These are phyloP conservation scores for Alligator mississippiensis DNA, from an alignment of 2,113 vertebrate species.

Conservation along the genomic window DNA sequence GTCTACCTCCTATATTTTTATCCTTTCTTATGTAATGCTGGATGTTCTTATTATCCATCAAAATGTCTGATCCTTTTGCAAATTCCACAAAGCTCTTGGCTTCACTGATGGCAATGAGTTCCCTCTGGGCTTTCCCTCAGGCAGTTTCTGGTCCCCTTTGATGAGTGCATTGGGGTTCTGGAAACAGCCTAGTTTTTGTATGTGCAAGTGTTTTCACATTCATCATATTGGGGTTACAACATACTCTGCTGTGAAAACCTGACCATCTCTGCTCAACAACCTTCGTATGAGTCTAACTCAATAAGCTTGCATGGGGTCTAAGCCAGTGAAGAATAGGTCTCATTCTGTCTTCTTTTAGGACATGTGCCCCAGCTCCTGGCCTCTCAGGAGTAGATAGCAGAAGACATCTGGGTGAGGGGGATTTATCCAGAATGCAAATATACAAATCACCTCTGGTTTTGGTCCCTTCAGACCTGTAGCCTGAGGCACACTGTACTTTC, in stretches of 20 bases:
- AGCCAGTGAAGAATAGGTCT: background rate
- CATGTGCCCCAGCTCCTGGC: background rate
- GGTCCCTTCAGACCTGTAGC: background rate
- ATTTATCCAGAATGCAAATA: background rate
- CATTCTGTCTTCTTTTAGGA: background rate
- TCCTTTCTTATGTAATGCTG: background rate
- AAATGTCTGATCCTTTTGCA: slow-evolving; percentile 56
- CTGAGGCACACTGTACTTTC: background rate
- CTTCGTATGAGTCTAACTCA: accelerated
- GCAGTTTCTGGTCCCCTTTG: slow-evolving; percentile 58
- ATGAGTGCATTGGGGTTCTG: background rate
- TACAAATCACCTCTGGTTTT: background rate
- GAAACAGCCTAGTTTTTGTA: slow-evolving; percentile 17
- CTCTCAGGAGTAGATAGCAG: background rate
- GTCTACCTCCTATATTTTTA: background rate
- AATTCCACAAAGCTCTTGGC: slow-evolving; percentile 54
- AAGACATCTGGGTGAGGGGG: background rate
- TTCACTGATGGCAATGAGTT: slow-evolving; percentile 58
- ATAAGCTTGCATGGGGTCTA: background rate
- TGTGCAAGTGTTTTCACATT: background rate
- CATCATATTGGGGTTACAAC: background rate
- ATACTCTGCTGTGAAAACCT: background rate
- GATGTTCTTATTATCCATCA: slow-evolving; percentile 46
- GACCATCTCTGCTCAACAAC: background rate
- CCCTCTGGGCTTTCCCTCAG: slow-evolving; percentile 48